Evolutionary conservation across 2,888 invertebrate genomes (phyloP).

Genomic region (Nemoura dubitans): DNA sequence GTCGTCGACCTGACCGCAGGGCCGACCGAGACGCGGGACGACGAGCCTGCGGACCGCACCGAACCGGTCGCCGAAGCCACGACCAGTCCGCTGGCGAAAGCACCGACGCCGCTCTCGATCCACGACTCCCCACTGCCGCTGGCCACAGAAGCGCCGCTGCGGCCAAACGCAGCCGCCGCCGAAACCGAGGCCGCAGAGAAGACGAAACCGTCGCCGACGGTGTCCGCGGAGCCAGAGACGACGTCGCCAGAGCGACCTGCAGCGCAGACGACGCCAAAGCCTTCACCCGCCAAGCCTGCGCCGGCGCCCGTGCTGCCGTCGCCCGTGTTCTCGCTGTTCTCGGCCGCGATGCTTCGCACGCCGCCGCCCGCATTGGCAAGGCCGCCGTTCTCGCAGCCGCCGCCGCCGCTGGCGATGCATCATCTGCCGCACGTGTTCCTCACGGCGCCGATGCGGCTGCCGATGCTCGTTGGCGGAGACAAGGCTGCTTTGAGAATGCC

Average conservation of each 20-base stretch:
- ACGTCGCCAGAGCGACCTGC: background rate
- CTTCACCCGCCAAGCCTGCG: slow-evolving; percentile 22
- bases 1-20: background rate
- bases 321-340: slow-evolving; percentile 51
- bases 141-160: background rate
- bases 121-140: background rate
- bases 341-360: slow-evolving; percentile 46
- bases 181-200: background rate
- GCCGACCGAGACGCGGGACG: background rate
- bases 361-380: slow-evolving; percentile 39
- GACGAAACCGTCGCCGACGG: background rate
- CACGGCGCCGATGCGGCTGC: slow-evolving; percentile 46
- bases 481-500: no score
- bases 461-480: background rate
- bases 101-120: background rate
- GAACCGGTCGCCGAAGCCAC: background rate
- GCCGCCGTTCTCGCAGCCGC: slow-evolving; percentile 29
- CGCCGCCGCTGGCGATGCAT: slow-evolving; percentile 12
- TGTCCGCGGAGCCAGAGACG: background rate
- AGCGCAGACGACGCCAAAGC: background rate
- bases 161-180: background rate
- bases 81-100: background rate
- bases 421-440: slow-evolving; percentile 43
- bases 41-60: background rate
- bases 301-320: slow-evolving; percentile 15